Percentiles rank a stretch among this genome's conserved stretches.
phyloP scores from a whole-genome alignment of 92 coral and sea anemone species.

The Zoanthus solanderi region DNA sequence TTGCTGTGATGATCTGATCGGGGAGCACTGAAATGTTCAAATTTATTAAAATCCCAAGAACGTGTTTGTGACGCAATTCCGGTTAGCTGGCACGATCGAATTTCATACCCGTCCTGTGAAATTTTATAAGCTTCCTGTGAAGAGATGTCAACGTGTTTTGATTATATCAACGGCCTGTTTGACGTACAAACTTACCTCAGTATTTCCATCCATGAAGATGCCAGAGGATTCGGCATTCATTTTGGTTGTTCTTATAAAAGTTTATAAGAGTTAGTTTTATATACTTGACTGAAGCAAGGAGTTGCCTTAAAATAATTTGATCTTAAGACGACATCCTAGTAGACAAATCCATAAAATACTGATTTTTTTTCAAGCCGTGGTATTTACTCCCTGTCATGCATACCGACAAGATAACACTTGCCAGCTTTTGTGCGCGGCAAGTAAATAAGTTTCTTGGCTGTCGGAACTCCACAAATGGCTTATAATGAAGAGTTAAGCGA shows the following conservation, averaged over 20 bases:
- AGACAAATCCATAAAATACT: background rate
- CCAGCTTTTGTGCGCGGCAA: background rate
- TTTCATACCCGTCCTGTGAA: background rate
- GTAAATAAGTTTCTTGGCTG: background rate
- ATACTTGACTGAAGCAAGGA: background rate
- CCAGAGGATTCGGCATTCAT: background rate
- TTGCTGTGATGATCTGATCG: background rate
- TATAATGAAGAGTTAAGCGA: background rate
- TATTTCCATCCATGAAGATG: background rate
- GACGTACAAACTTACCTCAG: background rate
- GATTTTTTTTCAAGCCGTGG: background rate
- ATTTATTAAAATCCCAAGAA: background rate
- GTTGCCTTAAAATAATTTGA: background rate
- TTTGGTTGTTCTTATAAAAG: background rate
- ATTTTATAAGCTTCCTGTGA: background rate
- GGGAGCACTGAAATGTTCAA: background rate
- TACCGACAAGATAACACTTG: background rate
- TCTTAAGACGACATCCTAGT: background rate
- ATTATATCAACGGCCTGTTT: background rate
- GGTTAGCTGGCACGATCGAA: background rate
- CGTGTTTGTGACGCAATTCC: constrained; percentile 11
- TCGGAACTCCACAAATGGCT: background rate
- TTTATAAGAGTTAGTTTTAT: background rate
- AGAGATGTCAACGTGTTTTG: background rate
- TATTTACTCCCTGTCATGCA: background rate